Percentiles rank a stretch among this genome's conserved stretches.
Evolutionary conservation across 2,888 invertebrate species (phyloP).

Genomic region (Netelia fuscicornis): DNA sequence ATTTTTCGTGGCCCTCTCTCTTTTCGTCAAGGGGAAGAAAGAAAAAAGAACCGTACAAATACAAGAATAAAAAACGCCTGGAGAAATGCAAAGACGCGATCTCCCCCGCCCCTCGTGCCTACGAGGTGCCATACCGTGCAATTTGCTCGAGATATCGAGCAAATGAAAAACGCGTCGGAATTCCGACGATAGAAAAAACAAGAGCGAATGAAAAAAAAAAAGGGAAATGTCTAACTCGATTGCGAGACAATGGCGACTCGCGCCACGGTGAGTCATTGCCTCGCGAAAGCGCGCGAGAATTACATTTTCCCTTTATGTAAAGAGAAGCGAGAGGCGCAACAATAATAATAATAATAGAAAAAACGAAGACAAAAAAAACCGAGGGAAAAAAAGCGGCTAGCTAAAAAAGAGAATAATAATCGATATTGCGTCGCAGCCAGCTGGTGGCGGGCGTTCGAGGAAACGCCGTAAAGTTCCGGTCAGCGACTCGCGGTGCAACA

Average conservation of each 20-base stretch:
- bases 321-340: slow-evolving; percentile 36
- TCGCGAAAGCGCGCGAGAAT: slow-evolving; percentile 20
- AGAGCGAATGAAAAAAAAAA: neutral
- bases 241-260: slow-evolving; percentile 9
- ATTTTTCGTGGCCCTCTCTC: slow-evolving; percentile 54
- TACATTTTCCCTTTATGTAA: slow-evolving; percentile 42
- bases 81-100: neutral
- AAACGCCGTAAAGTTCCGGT: slow-evolving; percentile 64
- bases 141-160: neutral
- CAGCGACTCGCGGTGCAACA: slow-evolving; percentile 53
- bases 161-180: slow-evolving; percentile 9
- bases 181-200: neutral
- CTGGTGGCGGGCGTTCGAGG: slow-evolving; percentile 49
- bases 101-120: neutral
- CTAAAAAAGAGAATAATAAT: slow-evolving; percentile 51
- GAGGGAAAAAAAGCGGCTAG: slow-evolving; percentile 23
- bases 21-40: neutral
- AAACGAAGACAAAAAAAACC: neutral
- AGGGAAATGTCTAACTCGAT: neutral
- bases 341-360: neutral
- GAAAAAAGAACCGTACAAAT: neutral
- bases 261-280: slow-evolving; percentile 24
- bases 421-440: slow-evolving; percentile 55
- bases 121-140: neutral
- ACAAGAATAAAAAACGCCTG: slow-evolving; percentile 1